Base-by-base conservation (phyloP, 2,888 invertebrate species). In the Tethea ocularis region DNA sequence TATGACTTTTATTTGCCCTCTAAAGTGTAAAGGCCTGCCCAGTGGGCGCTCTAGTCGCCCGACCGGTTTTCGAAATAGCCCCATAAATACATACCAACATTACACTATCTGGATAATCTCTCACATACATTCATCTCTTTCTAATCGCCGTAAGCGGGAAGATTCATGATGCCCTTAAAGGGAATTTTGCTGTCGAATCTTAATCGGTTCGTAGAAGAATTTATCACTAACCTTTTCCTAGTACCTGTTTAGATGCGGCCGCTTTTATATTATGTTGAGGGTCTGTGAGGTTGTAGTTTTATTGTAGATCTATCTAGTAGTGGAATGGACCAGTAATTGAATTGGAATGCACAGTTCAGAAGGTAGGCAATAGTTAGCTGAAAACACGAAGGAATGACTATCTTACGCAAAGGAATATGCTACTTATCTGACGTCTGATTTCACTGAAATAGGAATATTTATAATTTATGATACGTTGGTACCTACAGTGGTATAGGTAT, bases 1-100 rank as follows among this genome's bases (percentile, higher is more conserved):
- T 38, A 87, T 83, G 85, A 85, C 87, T 86, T 86, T 79, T 86
- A 86, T 89, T 88, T 88, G 87, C 84, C 86, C 86, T 86, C 82
- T 72, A 72, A 65, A 74, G 70, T 38, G 13, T 38, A 33, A 13
- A n/a, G n/a, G 20, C 17, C 1, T 46, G 46, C 17, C 46, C 46
- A 46, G 46, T 46, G 46, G 46, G 46, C 46, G 46, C 2, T 46
- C 46, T 10, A 78, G 75, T 71, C 67, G 74, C 73, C 61, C 66
- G 67, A 83, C 86, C 85, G 82, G 87, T 87, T 86, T 80, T 60
- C 63, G 66, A 67, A 69, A 69, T 67, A 66, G 76, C 77, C 78
- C 79, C 78, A 80, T 83, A 83, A 80, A 83, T 82, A 83, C 77
- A 76, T 76, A 75, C 72, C 71, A 75, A 77, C 74, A 74, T 46